Conservation (phyloP, 2,113 vertebrate species). For the Nyctibius bracteatus region DNA sequence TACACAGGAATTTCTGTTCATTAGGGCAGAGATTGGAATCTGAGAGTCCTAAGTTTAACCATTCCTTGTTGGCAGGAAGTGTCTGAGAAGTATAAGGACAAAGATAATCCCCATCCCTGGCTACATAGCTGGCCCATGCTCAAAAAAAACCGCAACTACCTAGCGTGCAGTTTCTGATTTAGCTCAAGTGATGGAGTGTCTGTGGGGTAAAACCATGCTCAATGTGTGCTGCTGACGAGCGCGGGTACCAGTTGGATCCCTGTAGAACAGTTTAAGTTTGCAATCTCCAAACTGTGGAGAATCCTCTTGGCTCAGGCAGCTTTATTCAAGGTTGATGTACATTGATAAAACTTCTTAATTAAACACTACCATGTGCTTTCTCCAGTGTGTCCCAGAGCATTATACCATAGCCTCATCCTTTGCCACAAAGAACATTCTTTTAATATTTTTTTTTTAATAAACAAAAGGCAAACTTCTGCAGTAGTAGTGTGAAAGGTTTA, state of each 20-base stretch:
- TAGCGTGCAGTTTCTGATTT: neutral
- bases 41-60: neutral
- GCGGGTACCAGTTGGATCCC: neutral
- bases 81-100: neutral
- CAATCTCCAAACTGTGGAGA: neutral
- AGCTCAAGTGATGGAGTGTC: neutral
- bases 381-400: neutral
- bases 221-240: neutral
- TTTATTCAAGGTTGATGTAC: neutral
- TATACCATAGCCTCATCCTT: neutral
- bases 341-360: neutral
- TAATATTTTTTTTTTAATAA: neutral
- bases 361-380: neutral
- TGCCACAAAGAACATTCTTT: neutral
- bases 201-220: neutral
- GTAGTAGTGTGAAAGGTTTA: neutral
- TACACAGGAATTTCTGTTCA: conserved; percentile 16
- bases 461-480: neutral
- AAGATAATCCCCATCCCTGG: neutral
- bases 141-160: neutral
- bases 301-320: neutral
- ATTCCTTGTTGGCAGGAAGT: neutral
- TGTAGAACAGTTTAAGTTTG: neutral
- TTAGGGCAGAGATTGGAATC: conserved; percentile 36
- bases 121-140: neutral